Conservation (phyloP, 2,113 vertebrate species). For the Entomyzon cyanotis region DNA sequence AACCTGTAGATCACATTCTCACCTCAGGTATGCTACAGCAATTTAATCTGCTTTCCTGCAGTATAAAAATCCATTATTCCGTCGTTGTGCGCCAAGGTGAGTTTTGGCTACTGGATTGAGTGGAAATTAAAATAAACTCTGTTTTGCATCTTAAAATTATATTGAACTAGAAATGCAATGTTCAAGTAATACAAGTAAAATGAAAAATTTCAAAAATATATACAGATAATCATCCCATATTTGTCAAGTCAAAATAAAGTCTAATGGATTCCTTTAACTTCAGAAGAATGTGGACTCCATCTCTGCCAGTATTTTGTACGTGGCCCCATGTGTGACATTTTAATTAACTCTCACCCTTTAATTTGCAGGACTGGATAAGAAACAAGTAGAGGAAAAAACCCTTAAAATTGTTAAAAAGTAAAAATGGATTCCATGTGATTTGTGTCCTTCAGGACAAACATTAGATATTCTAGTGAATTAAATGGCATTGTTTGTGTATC, state of each 20-base stretch:
- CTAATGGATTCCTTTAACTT: neutral
- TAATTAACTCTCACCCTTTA: neutral
- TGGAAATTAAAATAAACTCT: neutral
- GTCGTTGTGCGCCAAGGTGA: neutral
- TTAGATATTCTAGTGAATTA: neutral
- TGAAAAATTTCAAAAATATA: fast-evolving
- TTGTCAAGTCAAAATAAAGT: neutral
- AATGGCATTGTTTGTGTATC: neutral
- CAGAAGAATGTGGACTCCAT: neutral
- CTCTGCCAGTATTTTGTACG: neutral
- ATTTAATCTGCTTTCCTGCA: neutral
- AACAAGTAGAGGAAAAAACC: fast-evolving
- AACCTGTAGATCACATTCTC: neutral
- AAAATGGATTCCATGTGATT: neutral
- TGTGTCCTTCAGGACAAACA: neutral
- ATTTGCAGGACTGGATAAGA: neutral
- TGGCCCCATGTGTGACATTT: neutral
- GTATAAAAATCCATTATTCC: neutral
- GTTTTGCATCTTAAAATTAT: neutral
- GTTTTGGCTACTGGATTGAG: neutral
- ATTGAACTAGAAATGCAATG: neutral
- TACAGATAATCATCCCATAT: neutral
- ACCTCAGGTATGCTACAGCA: neutral
- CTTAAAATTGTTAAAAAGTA: neutral
- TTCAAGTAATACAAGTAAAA: neutral